phyloP scores from a whole-genome alignment of 2,797 vertebrate genomes.

The Rhinichthys osculus region DNA sequence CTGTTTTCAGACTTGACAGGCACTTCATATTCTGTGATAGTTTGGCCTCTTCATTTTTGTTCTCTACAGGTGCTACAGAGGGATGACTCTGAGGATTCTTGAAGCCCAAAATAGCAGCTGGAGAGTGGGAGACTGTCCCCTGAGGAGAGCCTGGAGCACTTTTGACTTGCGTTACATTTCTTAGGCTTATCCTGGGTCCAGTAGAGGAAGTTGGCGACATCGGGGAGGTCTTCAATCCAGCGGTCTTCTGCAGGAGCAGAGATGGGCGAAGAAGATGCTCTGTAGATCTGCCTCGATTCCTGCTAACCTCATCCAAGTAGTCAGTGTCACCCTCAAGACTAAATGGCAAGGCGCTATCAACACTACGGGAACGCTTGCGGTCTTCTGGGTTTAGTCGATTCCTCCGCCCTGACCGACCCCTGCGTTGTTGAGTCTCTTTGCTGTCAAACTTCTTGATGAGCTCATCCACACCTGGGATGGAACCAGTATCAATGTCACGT shows the following conservation, averaged over 20 bases:
- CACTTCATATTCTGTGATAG: slow-evolving; percentile 60
- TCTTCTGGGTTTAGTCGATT: slow-evolving; percentile 90
- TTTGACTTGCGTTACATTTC: slow-evolving; percentile 55
- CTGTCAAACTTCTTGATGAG: slow-evolving; percentile 94
- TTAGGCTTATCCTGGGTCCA: slow-evolving; percentile 69
- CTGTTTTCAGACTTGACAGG: slow-evolving; percentile 59
- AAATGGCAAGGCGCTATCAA: slow-evolving; percentile 87
- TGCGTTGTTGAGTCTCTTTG: slow-evolving; percentile 81
- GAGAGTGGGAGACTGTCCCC: slow-evolving; percentile 66
- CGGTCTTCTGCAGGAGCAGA: slow-evolving; percentile 78
- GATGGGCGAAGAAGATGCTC: slow-evolving; percentile 89
- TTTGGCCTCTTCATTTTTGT: slow-evolving; percentile 59
- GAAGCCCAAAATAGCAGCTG: slow-evolving; percentile 65
- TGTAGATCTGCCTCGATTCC: slow-evolving; percentile 80
- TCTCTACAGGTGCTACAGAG: slow-evolving; percentile 65
- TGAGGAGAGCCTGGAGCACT: slow-evolving; percentile 76
- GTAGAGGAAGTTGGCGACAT: slow-evolving; percentile 61
- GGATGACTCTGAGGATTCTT: slow-evolving; percentile 65
- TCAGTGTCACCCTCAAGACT: slow-evolving; percentile 72
- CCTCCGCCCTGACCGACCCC: slow-evolving; percentile 87
- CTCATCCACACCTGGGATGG: slow-evolving; percentile 89
- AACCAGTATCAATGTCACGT: slow-evolving; percentile 92
- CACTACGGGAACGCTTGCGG: slow-evolving; percentile 90
- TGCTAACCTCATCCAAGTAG: slow-evolving; percentile 76
- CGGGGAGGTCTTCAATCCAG: slow-evolving; percentile 60